These are phyloP conservation scores for Venustaconcha ellipsiformis DNA, from an alignment of 1,140 invertebrate species.

Conservation along the genomic window DNA sequence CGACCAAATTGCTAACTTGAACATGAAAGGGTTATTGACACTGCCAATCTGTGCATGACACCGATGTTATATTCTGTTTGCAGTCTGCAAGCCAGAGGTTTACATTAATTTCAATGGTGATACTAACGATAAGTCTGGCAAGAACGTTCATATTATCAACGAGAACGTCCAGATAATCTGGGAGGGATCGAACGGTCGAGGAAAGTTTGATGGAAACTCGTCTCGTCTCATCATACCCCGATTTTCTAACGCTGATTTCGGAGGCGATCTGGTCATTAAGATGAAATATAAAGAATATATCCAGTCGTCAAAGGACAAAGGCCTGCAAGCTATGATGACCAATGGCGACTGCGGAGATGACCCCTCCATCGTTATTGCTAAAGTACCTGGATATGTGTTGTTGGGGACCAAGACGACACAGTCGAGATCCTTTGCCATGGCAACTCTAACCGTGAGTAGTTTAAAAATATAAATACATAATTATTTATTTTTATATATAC, in stretches of 20 bases:
- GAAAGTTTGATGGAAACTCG: conserved; percentile 7
- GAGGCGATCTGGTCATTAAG: conserved; percentile 38
- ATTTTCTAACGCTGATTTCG: conserved; percentile 44
- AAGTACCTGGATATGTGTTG: conserved; percentile 1
- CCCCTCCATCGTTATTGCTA: conserved; percentile 40
- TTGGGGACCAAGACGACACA: conserved; percentile 17
- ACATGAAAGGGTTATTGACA: no score
- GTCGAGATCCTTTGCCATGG: conserved; percentile 12
- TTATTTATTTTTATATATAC: not conserved
- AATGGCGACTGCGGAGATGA: conserved; percentile 47
- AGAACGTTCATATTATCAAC: conserved; percentile 40
- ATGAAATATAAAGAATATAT: conserved; percentile 35
- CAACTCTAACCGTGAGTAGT: not conserved
- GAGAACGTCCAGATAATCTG: conserved; percentile 32
- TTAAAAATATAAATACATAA: not conserved
- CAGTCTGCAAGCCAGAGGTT: conserved; percentile 42
- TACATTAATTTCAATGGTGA: conserved; percentile 39
- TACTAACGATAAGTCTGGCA: conserved; percentile 39
- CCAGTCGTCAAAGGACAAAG: conserved; percentile 7
- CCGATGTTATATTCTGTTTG: not conserved
- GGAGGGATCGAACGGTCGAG: conserved; percentile 41
- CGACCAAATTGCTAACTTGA: no score
- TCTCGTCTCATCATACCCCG: conserved; percentile 38
- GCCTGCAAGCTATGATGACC: conserved; percentile 37
- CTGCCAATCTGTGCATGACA: not conserved